Conservation (phyloP, 2,888 invertebrate species). For the Icerya purchasi region DNA sequence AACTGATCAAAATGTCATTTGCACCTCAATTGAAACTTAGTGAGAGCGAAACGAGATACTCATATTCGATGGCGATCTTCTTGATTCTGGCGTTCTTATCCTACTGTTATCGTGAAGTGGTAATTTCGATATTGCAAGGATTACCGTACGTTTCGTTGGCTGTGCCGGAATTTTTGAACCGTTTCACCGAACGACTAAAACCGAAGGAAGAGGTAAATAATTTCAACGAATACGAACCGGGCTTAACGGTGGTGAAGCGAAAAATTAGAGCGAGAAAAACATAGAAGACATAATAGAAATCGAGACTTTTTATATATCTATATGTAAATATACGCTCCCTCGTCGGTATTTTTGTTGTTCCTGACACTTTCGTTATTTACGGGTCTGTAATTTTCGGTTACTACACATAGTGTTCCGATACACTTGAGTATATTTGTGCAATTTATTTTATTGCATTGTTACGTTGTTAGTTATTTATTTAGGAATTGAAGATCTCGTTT, state of each 20-base stretch:
- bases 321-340: no score
- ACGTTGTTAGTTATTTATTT: no score
- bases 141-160: conserved; percentile 8
- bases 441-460: no score
- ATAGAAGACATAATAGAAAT: no score
- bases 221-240: conserved; percentile 9
- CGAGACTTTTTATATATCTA: no score
- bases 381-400: no score
- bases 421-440: no score
- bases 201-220: conserved; percentile 7
- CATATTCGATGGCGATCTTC: conserved; percentile 8
- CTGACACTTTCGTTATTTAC: no score
- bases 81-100: conserved; percentile 1
- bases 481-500: no score
- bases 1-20: conserved; percentile 43
- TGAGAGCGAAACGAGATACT: conserved; percentile 18
- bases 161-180: conserved; percentile 6
- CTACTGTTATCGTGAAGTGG: conserved; percentile 7
- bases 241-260: conserved; percentile 8
- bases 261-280: conserved; percentile 6
- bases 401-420: no score
- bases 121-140: not conserved
- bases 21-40: conserved; percentile 25
- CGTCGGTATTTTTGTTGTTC: no score
- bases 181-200: conserved; percentile 2